These are phyloP conservation scores for Urocynchramus pylzowi DNA, from an alignment of 2,113 vertebrate species.

Conservation along the genomic window DNA sequence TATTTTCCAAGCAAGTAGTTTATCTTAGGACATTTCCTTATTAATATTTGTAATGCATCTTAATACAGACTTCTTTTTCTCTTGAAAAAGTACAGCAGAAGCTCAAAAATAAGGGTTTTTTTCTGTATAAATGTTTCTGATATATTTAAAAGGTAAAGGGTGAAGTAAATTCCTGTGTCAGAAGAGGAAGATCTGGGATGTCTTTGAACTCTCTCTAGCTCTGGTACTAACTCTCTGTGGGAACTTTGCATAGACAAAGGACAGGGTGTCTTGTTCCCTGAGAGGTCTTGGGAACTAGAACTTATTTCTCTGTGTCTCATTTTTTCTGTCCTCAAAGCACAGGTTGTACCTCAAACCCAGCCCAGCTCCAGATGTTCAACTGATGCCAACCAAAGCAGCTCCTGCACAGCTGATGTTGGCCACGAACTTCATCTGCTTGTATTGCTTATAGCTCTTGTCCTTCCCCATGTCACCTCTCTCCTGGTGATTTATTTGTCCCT, in stretches of 20 bases:
- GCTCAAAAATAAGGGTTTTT: background rate
- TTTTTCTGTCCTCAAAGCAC: background rate
- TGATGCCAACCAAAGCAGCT: background rate
- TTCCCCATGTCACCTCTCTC: background rate
- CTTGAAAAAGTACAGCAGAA: background rate
- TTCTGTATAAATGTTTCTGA: background rate
- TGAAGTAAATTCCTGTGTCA: background rate
- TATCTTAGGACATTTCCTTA: background rate
- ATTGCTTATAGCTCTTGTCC: background rate
- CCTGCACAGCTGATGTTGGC: background rate
- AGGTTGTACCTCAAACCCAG: background rate
- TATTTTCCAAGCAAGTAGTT: background rate
- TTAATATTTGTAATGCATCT: background rate
- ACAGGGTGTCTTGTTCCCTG: fast-evolving
- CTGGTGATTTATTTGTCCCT: background rate
- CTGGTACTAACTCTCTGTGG: background rate
- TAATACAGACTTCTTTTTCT: background rate
- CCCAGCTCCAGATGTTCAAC: background rate
- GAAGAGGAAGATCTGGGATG: background rate
- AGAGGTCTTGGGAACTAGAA: background rate
- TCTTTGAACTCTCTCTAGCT: background rate
- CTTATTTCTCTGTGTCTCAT: background rate
- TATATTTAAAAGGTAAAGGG: background rate
- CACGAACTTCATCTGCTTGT: background rate
- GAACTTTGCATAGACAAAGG: background rate